Evolutionary conservation across 2,888 invertebrate genomes (phyloP), one percentile per base, ranked within the genome.

Genomic region (Plagodis pulveraria): DNA sequence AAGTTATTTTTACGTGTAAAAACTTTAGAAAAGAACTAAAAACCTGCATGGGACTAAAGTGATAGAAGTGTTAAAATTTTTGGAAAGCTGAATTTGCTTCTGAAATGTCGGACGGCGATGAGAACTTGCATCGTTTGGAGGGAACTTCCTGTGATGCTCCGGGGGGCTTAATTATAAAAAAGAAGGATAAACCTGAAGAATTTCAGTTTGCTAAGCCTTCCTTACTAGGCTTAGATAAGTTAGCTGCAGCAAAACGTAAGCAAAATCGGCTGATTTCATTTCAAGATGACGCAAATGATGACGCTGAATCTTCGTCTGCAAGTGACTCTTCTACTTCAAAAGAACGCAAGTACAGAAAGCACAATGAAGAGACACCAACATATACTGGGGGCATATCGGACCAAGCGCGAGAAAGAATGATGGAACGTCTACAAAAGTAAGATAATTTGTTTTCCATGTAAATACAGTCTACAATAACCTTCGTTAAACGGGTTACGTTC

Each of bases 311-410:
- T 7, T 80, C 76, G n/a, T 74, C 69, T 8, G 74, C 72, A 62
- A 74, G 59, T 61, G 84, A 71, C 11, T 72, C 77, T 44, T 70
- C 77, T 42, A 70, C 60, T 34, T 73, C 61, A 0, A 86, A 84
- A 66, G 88, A 85, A 62, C 93, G 96, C 48, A 96, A 97, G 81
- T 97, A 98, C 77, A 94, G 99, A 49, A 93, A 95, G 50, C 94
- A 95, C 9, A 94, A 96, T 72, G 96, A 96, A 74, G 99, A 99
- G 89, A 99, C 99, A 0, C 99, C 99, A 0, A 97, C 98, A 0
- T 96, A 99, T 77, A 98, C 98, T 0, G 99, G 98, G 5, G 99
- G 99, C 6, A 96, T 99, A 32, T 97, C 97, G 35, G 95, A 95
- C 57, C 95, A 95, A 78, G 97, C 97, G 0, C 93, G 95, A 57